phyloP scores from a whole-genome alignment of 2,113 vertebrate genomes.

The Equus quagga region DNA sequence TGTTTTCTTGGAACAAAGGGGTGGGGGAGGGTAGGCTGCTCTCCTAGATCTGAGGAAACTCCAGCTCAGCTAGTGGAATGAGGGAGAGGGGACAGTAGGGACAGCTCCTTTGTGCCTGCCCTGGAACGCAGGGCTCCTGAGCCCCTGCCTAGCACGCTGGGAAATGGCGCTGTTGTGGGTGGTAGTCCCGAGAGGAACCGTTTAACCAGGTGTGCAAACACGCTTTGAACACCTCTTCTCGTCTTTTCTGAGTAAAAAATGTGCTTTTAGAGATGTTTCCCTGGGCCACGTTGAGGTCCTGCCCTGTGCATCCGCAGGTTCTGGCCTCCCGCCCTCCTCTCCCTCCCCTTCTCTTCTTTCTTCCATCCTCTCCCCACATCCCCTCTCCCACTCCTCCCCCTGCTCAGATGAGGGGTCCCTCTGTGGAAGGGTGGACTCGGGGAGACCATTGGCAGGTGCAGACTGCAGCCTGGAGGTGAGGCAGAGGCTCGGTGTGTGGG shows the following conservation, averaged over 20 bases:
- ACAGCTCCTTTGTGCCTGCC: background rate
- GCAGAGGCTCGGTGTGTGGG: background rate
- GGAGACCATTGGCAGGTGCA: background rate
- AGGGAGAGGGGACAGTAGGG: background rate
- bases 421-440: background rate
- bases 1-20: constrained; percentile 41
- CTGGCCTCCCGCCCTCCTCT: background rate
- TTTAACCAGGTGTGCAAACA: constrained; percentile 19
- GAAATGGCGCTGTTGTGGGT: constrained; percentile 6
- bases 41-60: constrained; percentile 10
- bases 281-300: background rate
- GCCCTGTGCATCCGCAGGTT: background rate
- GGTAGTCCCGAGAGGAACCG: background rate
- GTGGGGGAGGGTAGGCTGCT: constrained; percentile 48
- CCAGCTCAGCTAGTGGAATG: background rate
- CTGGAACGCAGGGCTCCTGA: background rate
- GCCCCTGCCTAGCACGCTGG: background rate
- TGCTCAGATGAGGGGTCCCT: background rate
- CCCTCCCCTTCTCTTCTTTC: background rate
- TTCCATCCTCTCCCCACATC: too few relatives aligned
- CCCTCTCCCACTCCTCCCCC: background rate
- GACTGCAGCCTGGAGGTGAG: background rate
- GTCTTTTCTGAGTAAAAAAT: background rate
- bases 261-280: background rate
- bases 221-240: background rate